A percentile compares a stretch with the other conserved stretches of the same genome.
Conservation (phyloP, 1,140 invertebrate genomes). For the Trinorchestia longiramus region DNA sequence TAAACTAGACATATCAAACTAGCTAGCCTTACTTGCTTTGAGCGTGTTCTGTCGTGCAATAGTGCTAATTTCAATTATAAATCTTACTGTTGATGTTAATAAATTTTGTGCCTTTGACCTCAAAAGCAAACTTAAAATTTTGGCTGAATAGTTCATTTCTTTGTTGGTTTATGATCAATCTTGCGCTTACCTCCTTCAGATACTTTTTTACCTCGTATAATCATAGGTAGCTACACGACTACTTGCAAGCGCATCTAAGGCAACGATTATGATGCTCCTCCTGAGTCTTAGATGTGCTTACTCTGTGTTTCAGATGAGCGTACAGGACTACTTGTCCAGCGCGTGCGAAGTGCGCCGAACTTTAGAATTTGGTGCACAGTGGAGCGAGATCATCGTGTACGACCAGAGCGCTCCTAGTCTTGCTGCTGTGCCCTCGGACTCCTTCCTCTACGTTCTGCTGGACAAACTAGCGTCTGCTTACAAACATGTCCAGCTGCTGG, state of each 20-base stretch:
- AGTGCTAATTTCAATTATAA: background rate
- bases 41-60: background rate
- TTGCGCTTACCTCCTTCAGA: too few species aligned
- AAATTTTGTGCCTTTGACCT: too few species aligned
- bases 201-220: too few species aligned
- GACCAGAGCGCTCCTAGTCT: slow-evolving; percentile 72
- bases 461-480: slow-evolving; percentile 72
- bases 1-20: too few species aligned
- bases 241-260: too few species aligned
- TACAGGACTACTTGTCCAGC: slow-evolving; percentile 68
- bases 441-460: slow-evolving; percentile 73
- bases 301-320: slow-evolving; percentile 67
- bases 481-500: slow-evolving; percentile 72
- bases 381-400: slow-evolving; percentile 73
- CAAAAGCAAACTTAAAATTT: too few species aligned
- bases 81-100: background rate
- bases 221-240: too few species aligned
- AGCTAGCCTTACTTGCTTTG: background rate
- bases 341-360: background rate
- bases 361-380: background rate
- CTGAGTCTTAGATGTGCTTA: too few species aligned
- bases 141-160: too few species aligned
- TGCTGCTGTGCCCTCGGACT: slow-evolving; percentile 71
- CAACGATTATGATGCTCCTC: too few species aligned
- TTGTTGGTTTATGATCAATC: too few species aligned